Percentiles rank a stretch among this genome's conserved stretches.
These are phyloP conservation scores for Brachionichthys hirsutus DNA, from an alignment of 2,113 vertebrate genomes.

Conservation along the genomic window DNA sequence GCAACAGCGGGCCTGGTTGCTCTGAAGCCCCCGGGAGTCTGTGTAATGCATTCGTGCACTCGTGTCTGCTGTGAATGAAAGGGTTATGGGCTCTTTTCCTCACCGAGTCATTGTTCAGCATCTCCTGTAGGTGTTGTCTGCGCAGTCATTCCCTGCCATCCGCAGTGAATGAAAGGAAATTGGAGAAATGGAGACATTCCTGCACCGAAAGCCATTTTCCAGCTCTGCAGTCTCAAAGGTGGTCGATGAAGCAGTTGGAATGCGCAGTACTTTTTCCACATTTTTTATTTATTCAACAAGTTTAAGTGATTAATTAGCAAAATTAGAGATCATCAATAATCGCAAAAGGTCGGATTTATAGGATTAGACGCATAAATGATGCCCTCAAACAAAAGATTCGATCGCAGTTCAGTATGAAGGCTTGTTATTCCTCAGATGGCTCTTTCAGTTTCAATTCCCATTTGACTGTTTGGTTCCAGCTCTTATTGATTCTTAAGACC, in stretches of 20 bases:
- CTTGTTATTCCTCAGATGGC: too few relatives aligned
- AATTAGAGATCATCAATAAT: conserved; percentile 2
- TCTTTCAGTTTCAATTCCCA: too few relatives aligned
- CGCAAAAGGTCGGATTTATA: background rate
- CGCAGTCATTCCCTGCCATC: conserved; percentile 10
- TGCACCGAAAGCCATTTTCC: background rate
- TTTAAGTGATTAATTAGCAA: too few relatives aligned
- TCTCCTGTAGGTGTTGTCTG: conserved; percentile 52
- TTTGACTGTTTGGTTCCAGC: too few relatives aligned
- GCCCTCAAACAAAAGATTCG: too few relatives aligned
- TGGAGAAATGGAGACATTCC: background rate
- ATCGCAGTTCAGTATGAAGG: too few relatives aligned
- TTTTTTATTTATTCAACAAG: background rate
- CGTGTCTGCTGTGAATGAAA: conserved; percentile 18
- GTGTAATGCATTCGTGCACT: background rate
- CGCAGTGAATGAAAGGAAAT: conserved; percentile 58
- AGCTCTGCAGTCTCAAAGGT: background rate
- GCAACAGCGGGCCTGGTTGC: conserved; percentile 11
- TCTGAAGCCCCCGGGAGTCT: background rate
- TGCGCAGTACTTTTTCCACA: conserved; percentile 5
- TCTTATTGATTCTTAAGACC: too few relatives aligned
- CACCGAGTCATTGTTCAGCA: conserved; percentile 49
- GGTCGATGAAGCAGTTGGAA: conserved; percentile 4
- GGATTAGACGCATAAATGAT: too few relatives aligned
- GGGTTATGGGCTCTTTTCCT: conserved; percentile 5